These are phyloP conservation scores for Drosophila seclusa DNA, from an alignment of 2,888 invertebrate genomes.

Conservation along the genomic window DNA sequence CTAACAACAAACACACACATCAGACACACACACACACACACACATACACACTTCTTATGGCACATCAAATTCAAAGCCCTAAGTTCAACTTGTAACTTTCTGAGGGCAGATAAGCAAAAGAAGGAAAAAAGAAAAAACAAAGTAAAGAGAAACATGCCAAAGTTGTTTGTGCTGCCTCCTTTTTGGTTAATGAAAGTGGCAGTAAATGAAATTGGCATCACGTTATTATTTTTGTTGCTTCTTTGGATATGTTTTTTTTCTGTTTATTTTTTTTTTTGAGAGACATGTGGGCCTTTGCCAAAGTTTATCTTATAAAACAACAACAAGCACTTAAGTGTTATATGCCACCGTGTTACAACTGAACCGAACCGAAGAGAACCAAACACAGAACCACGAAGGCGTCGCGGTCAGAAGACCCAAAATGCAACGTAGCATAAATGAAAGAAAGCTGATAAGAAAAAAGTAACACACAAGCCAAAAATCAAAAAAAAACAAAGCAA, in stretches of 20 bases:
- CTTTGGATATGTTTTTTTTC: slow-evolving; percentile 20
- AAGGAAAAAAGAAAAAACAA: slow-evolving; percentile 15
- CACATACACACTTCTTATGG: slow-evolving; percentile 10
- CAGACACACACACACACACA: slow-evolving; percentile 4
- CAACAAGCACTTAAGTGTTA: slow-evolving; percentile 81
- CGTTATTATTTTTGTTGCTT: slow-evolving; percentile 59
- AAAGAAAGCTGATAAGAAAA: slow-evolving; percentile 76
- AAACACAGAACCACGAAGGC: slow-evolving; percentile 7
- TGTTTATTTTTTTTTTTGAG: slow-evolving; percentile 18
- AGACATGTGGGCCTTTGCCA: slow-evolving; percentile 65
- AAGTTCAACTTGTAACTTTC: slow-evolving; percentile 34
- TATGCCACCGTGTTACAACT: slow-evolving; percentile 79
- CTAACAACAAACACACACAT: slow-evolving; percentile 11
- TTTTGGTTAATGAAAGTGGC: slow-evolving; percentile 72
- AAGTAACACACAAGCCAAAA: slow-evolving; percentile 29
- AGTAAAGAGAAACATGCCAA: slow-evolving; percentile 34
- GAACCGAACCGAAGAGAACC: slow-evolving; percentile 23
- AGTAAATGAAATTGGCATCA: slow-evolving; percentile 78
- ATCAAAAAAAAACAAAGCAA: not conserved
- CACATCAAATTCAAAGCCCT: slow-evolving; percentile 24
- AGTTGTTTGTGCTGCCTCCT: slow-evolving; percentile 13
- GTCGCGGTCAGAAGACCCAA: slow-evolving; percentile 47
- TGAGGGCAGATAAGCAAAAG: slow-evolving; percentile 45
- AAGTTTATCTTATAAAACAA: slow-evolving; percentile 79
- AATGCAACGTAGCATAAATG: slow-evolving; percentile 76